Evolutionary conservation across 2,888 invertebrate genomes (phyloP).

Genomic region (Ophion obscuratus): DNA sequence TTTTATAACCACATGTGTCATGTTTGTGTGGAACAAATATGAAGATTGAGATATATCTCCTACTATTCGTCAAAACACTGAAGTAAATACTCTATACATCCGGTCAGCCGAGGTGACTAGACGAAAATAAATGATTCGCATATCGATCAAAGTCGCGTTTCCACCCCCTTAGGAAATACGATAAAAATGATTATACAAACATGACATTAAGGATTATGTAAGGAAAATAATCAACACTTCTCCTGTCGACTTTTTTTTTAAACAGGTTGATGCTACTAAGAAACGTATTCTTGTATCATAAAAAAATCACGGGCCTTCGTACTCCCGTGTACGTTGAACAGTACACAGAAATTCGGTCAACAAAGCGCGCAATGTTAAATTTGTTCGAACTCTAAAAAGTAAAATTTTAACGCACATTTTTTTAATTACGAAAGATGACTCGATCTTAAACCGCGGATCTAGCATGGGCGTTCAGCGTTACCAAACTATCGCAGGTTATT

Average conservation of each 20-base stretch:
- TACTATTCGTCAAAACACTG: slow-evolving; percentile 17
- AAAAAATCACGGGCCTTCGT: neutral
- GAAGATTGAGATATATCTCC: slow-evolving; percentile 25
- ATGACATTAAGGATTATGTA: neutral
- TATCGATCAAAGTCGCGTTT: slow-evolving; percentile 4
- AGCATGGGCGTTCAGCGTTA: slow-evolving; percentile 75
- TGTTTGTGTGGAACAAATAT: slow-evolving; percentile 23
- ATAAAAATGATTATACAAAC: slow-evolving; percentile 34
- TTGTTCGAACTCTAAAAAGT: slow-evolving; percentile 22
- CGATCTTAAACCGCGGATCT: slow-evolving; percentile 37
- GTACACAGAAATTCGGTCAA: neutral
- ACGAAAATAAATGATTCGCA: slow-evolving; percentile 13
- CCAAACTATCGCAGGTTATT: slow-evolving; percentile 81
- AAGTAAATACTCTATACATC: slow-evolving; percentile 12
- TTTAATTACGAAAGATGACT: neutral
- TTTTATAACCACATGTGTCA: slow-evolving; percentile 28
- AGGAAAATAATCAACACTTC: neutral
- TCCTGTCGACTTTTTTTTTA: slow-evolving; percentile 52
- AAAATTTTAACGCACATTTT: slow-evolving; percentile 1
- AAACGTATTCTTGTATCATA: slow-evolving; percentile 31
- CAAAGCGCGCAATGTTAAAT: slow-evolving; percentile 50
- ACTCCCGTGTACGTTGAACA: neutral
- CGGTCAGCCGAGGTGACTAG: slow-evolving; percentile 15
- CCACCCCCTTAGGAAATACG: slow-evolving; percentile 41
- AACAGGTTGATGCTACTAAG: slow-evolving; percentile 43